Percentiles rank a stretch among this genome's conserved stretches.
Evolutionary conservation across 2,888 invertebrate species (phyloP).

Genomic region (Melanotus villosus): DNA sequence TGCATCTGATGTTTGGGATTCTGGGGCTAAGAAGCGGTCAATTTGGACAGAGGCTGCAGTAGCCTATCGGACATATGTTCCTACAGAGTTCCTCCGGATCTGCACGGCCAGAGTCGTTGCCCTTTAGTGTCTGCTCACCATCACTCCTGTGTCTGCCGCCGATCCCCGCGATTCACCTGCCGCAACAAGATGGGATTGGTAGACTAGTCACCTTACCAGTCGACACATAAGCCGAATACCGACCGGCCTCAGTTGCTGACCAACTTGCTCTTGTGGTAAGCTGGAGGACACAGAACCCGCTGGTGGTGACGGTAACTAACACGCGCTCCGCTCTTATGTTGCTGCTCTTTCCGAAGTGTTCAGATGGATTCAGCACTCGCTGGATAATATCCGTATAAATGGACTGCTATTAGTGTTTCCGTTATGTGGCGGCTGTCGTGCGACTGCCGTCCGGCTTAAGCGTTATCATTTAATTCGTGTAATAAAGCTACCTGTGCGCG

Average conservation of each 20-base stretch:
- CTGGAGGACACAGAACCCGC: slow-evolving; percentile 38
- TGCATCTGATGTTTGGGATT: slow-evolving; percentile 7
- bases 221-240: slow-evolving; percentile 53
- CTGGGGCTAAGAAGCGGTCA: slow-evolving; percentile 11
- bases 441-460: slow-evolving; percentile 51
- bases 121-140: slow-evolving; percentile 62
- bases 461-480: slow-evolving; percentile 43
- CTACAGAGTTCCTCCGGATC: slow-evolving; percentile 60
- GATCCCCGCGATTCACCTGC: slow-evolving; percentile 61
- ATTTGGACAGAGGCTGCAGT: slow-evolving; percentile 34
- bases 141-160: slow-evolving; percentile 55
- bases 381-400: slow-evolving; percentile 47
- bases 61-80: slow-evolving; percentile 55
- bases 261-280: slow-evolving; percentile 52
- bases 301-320: slow-evolving; percentile 34
- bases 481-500: slow-evolving; percentile 43
- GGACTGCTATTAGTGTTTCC: slow-evolving; percentile 54
- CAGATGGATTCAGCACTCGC: slow-evolving; percentile 40
- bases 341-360: slow-evolving; percentile 34
- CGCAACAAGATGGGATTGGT: slow-evolving; percentile 64
- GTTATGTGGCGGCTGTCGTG: slow-evolving; percentile 58
- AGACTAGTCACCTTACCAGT: slow-evolving; percentile 61
- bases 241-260: slow-evolving; percentile 57
- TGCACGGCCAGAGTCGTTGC: slow-evolving; percentile 61
- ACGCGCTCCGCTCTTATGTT: slow-evolving; percentile 32